Evolutionary conservation across 1,140 invertebrate species (phyloP), one percentile per base, ranked within the genome.

Genomic region (Eufriesea mexicana): DNA sequence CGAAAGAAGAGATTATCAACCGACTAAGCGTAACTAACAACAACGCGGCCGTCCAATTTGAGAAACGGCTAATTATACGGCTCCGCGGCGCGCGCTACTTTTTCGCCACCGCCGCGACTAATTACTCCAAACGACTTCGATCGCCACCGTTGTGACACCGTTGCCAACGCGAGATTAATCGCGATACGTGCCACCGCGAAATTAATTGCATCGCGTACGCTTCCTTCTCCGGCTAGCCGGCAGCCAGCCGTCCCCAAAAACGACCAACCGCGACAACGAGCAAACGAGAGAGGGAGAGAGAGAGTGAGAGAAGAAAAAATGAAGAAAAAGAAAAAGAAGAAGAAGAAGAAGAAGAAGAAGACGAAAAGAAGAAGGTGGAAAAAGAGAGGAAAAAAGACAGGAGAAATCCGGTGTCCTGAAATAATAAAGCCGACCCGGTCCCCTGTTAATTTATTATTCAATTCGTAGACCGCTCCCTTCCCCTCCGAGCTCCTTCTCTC

Each of bases 11-110:
- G 67, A 80, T 85, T 70, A 86, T 87, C 89, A 80, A 81, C 82
- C 81, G 89, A 89, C 83, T 81, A 68, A 87, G 88, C 86, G 88
- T 89, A 91, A 92, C 90, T 91, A 92, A 94, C 93, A 93, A 93
- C 92, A 92, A 92, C 92, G 93, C 92, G 35, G 90, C 86, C 92
- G 91, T 90, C 91, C 91, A 92, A 93, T 89, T 93, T 91, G 92
- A 92, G 92, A 93, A 94, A 75, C 74, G 59, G 62, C 82, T 86
- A 86, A 84, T 77, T 83, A 83, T 35, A 66, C 42, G 71, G 61
- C 42, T 25, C 1, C 12, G 6, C 25, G 16, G 20, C 45, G 35
- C 49, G 67, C 54, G 67, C n/a, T 54, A 74, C 61, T 81, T 77
- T 70, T 77, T 62, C 45, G 28, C 49, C 5, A 54, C 23, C 49